These are phyloP conservation scores for Sepiola atlantica DNA, from an alignment of 2,888 invertebrate species.

Conservation along the genomic window DNA sequence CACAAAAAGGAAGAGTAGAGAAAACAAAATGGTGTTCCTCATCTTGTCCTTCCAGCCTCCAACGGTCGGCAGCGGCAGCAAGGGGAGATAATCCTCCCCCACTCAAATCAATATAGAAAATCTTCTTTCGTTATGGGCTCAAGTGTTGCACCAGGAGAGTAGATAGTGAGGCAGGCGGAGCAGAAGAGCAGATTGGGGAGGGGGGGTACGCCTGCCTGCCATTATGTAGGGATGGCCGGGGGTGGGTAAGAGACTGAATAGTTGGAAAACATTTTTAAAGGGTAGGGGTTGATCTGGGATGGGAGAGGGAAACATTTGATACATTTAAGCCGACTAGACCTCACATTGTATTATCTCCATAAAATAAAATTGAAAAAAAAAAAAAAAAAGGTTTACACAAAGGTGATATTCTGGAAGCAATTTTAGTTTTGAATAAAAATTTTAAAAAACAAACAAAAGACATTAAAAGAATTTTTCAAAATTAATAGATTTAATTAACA, in stretches of 20 bases:
- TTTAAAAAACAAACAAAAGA: background rate
- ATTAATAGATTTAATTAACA: background rate
- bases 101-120: slow-evolving; percentile 19
- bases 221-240: background rate
- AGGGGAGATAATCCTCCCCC: background rate
- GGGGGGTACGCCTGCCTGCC: background rate
- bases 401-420: background rate
- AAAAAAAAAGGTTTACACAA: no score
- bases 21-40: background rate
- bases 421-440: background rate
- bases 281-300: no score
- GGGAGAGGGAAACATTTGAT: no score
- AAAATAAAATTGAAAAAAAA: no score
- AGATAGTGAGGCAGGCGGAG: background rate
- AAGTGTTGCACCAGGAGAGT: slow-evolving; percentile 2
- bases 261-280: no score
- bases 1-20: background rate
- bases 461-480: background rate
- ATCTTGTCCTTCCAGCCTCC: background rate
- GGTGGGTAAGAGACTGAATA: no score
- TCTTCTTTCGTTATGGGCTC: background rate
- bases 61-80: background rate
- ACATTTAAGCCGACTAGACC: background rate
- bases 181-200: background rate
- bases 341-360: background rate